phyloP scores from a whole-genome alignment of 2,888 invertebrate species.

The Eupsilia transversa region DNA sequence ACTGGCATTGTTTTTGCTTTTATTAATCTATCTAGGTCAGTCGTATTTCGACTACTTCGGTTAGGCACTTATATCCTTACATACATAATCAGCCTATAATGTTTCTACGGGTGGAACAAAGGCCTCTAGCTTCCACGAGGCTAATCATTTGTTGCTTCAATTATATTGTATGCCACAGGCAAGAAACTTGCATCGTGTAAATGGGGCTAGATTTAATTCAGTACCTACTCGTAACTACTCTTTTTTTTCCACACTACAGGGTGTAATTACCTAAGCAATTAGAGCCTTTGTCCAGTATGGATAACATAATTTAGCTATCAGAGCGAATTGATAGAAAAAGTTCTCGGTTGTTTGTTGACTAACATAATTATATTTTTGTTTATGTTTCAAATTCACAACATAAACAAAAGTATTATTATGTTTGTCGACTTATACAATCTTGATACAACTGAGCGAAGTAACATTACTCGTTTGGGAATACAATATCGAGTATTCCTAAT shows the following conservation, averaged over 20 bases:
- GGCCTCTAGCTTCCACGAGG: too few relatives aligned
- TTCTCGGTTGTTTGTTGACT: neutral
- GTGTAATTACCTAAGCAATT: neutral
- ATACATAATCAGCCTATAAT: too few relatives aligned
- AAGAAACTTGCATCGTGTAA: neutral
- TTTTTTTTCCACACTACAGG: neutral
- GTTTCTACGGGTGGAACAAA: too few relatives aligned
- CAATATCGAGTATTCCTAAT: conserved; percentile 13
- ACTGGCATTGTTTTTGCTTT: conserved; percentile 9
- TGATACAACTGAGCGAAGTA: neutral
- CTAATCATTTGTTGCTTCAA: neutral
- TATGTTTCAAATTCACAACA: neutral
- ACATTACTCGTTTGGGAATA: conserved; percentile 25
- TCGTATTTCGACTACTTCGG: neutral
- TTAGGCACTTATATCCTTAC: neutral
- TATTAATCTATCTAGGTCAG: conserved; percentile 3
- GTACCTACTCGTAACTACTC: neutral
- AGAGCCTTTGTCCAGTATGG: neutral
- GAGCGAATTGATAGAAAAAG: neutral
- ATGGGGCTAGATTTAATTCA: neutral
- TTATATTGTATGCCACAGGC: neutral
- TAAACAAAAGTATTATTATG: neutral
- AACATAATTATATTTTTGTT: neutral
- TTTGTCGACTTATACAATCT: neutral
- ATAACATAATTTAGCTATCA: too few relatives aligned